phyloP scores from a whole-genome alignment of 1,140 invertebrate genomes.

The Heliconius melpomene region DNA sequence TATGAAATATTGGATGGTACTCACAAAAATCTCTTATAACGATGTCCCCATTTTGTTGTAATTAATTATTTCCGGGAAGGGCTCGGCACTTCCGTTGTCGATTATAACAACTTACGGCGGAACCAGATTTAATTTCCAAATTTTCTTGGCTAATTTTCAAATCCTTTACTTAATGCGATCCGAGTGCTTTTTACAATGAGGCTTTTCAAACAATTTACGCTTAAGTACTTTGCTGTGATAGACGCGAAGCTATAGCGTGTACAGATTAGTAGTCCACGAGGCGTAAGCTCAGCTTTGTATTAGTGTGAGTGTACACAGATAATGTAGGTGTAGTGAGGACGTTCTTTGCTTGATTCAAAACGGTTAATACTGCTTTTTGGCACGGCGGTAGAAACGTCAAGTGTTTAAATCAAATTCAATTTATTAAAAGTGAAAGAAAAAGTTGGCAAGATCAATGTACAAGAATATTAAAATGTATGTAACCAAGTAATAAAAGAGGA shows the following conservation, averaged over 20 bases:
- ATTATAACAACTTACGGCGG: slow-evolving; percentile 21
- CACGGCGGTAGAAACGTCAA: no score
- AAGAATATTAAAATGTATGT: no score
- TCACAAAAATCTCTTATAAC: neutral
- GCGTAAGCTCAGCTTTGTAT: no score
- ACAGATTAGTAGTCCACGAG: no score
- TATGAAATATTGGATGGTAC: slow-evolving; percentile 8
- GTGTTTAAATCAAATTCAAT: no score
- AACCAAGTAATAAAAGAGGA: no score
- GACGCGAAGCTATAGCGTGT: neutral
- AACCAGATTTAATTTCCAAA: slow-evolving; percentile 21
- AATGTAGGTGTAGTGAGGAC: no score
- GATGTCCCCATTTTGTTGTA: slow-evolving; percentile 16
- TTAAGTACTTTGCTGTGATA: neutral
- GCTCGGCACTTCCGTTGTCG: slow-evolving; percentile 14
- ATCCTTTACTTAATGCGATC: slow-evolving; percentile 13
- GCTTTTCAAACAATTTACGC: neutral
- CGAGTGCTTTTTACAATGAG: slow-evolving; percentile 8
- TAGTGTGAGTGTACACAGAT: no score
- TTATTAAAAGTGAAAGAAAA: no score
- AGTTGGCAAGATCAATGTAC: no score
- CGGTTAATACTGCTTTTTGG: no score
- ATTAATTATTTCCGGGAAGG: slow-evolving; percentile 24
- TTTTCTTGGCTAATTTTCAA: slow-evolving; percentile 18
- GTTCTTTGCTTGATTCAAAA: no score